A percentile compares a stretch with the other conserved stretches of the same genome.
Conservation (phyloP, 2,797 vertebrate genomes). For the Etheostoma nigrum region DNA sequence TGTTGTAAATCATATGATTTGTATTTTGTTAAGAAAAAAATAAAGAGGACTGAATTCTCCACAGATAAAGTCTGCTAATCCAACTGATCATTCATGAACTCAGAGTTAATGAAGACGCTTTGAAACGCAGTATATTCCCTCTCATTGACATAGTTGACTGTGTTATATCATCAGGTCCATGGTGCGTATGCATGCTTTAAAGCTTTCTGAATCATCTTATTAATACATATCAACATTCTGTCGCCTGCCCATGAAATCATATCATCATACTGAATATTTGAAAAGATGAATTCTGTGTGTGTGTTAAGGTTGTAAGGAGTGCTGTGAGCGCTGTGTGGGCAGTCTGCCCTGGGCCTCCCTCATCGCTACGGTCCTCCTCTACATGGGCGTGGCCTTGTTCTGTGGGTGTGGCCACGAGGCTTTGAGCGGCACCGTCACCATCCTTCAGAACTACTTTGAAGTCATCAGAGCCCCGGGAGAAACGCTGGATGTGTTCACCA, state of each 20-base stretch:
- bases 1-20: too few species aligned
- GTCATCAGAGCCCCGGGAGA: slow-evolving; percentile 90
- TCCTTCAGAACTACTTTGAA: slow-evolving; percentile 97
- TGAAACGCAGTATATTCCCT: too few species aligned
- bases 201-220: neutral
- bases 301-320: slow-evolving; percentile 91
- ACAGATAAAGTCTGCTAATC: too few species aligned
- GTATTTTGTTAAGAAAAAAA: too few species aligned
- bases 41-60: too few species aligned
- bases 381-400: slow-evolving; percentile 96
- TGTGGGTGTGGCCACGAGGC: slow-evolving; percentile 98
- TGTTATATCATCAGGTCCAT: neutral
- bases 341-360: slow-evolving; percentile 98
- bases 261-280: neutral
- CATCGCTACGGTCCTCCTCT: slow-evolving; percentile 96
- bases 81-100: too few species aligned
- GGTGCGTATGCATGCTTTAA: neutral
- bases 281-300: neutral
- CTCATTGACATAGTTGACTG: too few species aligned
- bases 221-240: neutral
- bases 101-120: too few species aligned
- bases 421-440: slow-evolving; percentile 94
- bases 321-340: slow-evolving; percentile 97
- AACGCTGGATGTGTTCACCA: slow-evolving; percentile 93
- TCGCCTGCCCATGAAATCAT: too few species aligned